A percentile compares a stretch with the other conserved stretches of the same genome.
These are phyloP conservation scores for Candidula unifasciata DNA, from an alignment of 2,888 invertebrate species.

Conservation along the genomic window DNA sequence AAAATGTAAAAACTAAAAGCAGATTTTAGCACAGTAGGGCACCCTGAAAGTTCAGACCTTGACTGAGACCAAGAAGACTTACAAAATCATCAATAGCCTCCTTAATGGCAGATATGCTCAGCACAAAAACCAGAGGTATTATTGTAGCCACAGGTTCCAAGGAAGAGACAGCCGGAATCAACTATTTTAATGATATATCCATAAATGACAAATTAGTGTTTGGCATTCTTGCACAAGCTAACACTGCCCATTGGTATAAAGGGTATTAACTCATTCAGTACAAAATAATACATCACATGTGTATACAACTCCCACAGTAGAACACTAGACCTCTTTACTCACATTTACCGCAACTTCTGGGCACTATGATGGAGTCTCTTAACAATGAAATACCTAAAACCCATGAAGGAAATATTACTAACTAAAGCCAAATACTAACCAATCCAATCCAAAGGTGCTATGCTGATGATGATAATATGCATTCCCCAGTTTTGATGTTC, in stretches of 20 bases:
- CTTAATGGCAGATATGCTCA: slow-evolving; percentile 55
- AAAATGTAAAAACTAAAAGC: slow-evolving; percentile 5
- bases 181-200: slow-evolving; percentile 34
- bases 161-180: slow-evolving; percentile 55
- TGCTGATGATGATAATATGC: too few relatives aligned
- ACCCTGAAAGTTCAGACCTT: neutral
- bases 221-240: neutral
- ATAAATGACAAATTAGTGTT: slow-evolving; percentile 25
- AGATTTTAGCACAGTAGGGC: neutral
- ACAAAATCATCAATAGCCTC: slow-evolving; percentile 57
- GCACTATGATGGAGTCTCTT: too few relatives aligned
- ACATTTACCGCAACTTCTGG: neutral
- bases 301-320: neutral
- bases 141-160: slow-evolving; percentile 54
- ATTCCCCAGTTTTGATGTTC: too few relatives aligned
- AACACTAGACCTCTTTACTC: neutral
- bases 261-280: neutral
- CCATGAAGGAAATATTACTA: too few relatives aligned
- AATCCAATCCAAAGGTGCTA: too few relatives aligned
- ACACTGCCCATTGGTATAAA: neutral
- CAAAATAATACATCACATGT: neutral
- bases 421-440: too few relatives aligned
- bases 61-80: slow-evolving; percentile 40
- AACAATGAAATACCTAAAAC: too few relatives aligned
- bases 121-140: slow-evolving; percentile 55